Evolutionary conservation across 2,797 vertebrate genomes (phyloP).

Genomic region (Pangasius krempfi): DNA sequence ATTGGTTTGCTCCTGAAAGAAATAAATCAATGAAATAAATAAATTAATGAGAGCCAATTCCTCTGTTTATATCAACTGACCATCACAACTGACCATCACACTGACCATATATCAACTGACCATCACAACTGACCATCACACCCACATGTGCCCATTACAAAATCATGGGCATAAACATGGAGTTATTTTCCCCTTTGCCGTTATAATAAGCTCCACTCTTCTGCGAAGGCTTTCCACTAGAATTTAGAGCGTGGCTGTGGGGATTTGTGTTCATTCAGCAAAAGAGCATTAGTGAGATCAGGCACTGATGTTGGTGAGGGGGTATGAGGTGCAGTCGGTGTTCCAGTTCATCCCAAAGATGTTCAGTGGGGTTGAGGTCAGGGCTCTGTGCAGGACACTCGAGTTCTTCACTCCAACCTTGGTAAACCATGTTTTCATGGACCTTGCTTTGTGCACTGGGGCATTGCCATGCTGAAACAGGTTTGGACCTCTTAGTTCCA

Average conservation of each 20-base stretch:
- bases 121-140: neutral
- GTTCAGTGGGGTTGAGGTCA: neutral
- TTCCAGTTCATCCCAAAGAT: neutral
- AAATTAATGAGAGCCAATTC: neutral
- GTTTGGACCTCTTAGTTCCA: neutral
- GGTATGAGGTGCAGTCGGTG: neutral
- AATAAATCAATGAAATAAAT: constrained; percentile 1
- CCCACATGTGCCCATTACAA: neutral
- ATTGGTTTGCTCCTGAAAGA: constrained; percentile 85
- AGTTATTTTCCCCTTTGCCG: neutral
- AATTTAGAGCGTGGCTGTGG: neutral
- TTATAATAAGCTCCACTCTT: neutral
- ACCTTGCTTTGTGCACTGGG: neutral
- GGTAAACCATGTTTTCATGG: neutral
- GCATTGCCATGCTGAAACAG: neutral
- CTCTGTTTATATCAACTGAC: neutral
- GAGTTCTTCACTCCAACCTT: neutral
- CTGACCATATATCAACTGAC: too few species aligned
- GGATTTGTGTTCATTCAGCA: neutral
- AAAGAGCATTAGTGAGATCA: neutral
- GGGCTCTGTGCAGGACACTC: neutral
- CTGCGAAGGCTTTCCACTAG: neutral
- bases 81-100: too few species aligned
- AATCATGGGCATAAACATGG: neutral
- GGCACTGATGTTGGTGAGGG: neutral